Evolutionary conservation across 2,888 invertebrate genomes (phyloP), one percentile per base, ranked within the genome.

Genomic region (Hyposoter dolosus): DNA sequence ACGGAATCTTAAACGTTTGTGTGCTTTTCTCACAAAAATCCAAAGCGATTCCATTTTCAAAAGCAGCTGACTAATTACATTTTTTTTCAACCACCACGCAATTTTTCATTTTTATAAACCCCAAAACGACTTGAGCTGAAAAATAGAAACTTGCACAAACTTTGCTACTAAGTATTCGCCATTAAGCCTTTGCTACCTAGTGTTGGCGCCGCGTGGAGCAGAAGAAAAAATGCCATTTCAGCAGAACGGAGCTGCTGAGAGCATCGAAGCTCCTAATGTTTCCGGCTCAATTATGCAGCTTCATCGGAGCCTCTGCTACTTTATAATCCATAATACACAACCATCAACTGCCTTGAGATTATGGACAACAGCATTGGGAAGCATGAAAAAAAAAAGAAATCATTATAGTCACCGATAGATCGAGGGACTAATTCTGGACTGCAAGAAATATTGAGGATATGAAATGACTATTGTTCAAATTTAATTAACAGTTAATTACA

Each of bases 271-370:
- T 72, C 72, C 74, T 81, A 81, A 81, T 81, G 69, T 60, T 82
- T 82, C 82, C 82, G 82, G 60, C 23, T 82, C 68, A 75, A 82
- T 82, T 76, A 82, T 76, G 75, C 82, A 82, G 35, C 82, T 43
- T 12, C 60, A 69, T 82, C 56, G 45, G 75, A 47, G 56, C 56
- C 45, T 28, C 28, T 68, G 56, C 66, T 76, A 35, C 75, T 68
- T 82, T 76, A 76, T 45, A 60, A 60, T 15, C 32, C 60, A 17
- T 65, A 47, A 72, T 75, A 47, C 28, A 32, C 28, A 53, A 10
- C 45, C 19, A 50, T 47, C 19, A 10, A 43, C n/a, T 0, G 4
- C 9, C 7, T 15, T 56, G 40, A 35, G 53, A 56, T 32, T 32
- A 19, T 32, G 35, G 47, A 32, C 9, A 32, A 53, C 17, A 47